Base-by-base conservation (phyloP, 2,888 invertebrate species). In the Pocota personata region DNA sequence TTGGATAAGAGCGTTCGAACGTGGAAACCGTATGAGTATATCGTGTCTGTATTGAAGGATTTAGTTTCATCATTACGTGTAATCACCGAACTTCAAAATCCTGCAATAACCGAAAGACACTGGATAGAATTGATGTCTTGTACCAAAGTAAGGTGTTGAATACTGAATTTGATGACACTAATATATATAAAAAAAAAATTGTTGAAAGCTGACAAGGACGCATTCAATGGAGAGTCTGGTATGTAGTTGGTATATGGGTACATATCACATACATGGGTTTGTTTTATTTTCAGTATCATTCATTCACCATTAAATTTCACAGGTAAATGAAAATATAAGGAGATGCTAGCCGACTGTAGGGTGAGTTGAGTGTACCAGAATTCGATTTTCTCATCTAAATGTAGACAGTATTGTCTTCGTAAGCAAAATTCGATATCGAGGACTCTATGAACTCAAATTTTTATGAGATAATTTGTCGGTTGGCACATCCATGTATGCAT, bases 81-180 rank as follows among this genome's bases (percentile, higher is more conserved):
- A 8, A 97, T 99, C 21, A 97, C 97, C 19, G 98, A 98, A 91
- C 93, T 99, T 30, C 98, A 98, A 93, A 99, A 98, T 93, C 97
- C 98, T 12, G 97, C 98, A 5, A 98, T 99, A 89, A 95, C 97
- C 89, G 97, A 98, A 88, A 94, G 98, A 72, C 99, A 99, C 93
- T 99, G 99, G 99, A 94, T 96, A 87, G 97, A 98, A 92, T 93
- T 99, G 58, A 98, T 98, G 97, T 95, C 95, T 91, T 96, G 97
- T 62, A 98, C 98, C 1, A 97, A 97, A 94, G 97, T 97, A 92
- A 69, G 77, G 71, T 58, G 32, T 14, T 62, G 37, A 52, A 52
- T 64, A 14, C 50, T 66, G 10, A n/a, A 73, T 57, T 83, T 46
- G 30, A 27, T 43, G 43, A 7, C 37, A 52, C 55, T 50, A 14